Percentiles rank a stretch among this genome's conserved stretches.
Evolutionary conservation across 2,113 vertebrate genomes (phyloP).

Genomic region (Chunga burmeisteri): DNA sequence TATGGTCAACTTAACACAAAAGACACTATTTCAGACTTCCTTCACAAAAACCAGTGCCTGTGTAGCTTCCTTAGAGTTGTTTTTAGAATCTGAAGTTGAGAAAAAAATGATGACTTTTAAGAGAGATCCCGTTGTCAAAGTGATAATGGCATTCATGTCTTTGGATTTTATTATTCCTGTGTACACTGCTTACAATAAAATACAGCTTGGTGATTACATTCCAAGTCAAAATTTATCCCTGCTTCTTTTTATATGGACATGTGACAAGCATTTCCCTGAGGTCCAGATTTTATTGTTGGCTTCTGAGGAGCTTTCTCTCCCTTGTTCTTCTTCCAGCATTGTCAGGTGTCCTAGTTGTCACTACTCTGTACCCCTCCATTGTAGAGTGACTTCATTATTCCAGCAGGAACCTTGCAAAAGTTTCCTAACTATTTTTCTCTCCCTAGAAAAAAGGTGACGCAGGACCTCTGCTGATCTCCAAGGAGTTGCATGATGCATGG

Average conservation of each 20-base stretch:
- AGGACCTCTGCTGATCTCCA: background rate
- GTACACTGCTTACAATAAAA: background rate
- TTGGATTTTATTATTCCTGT: background rate
- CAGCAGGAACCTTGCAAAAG: background rate
- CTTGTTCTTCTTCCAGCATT: background rate
- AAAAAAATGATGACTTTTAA: background rate
- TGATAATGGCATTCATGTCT: background rate
- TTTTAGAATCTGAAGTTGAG: background rate
- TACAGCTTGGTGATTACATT: background rate
- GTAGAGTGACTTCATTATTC: background rate
- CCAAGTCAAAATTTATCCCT: background rate
- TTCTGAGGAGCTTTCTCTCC: background rate
- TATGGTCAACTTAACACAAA: background rate
- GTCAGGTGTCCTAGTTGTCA: background rate
- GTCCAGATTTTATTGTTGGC: background rate
- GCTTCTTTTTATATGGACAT: background rate
- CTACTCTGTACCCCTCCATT: background rate
- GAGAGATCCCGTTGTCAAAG: background rate
- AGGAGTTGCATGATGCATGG: background rate
- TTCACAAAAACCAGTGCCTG: background rate
- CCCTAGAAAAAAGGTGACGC: background rate
- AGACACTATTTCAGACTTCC: background rate
- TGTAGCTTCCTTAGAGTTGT: background rate
- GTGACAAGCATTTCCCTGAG: background rate
- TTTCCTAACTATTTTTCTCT: background rate